Conservation (phyloP, 2,888 invertebrate species). For the Diplazon laetatorius region DNA sequence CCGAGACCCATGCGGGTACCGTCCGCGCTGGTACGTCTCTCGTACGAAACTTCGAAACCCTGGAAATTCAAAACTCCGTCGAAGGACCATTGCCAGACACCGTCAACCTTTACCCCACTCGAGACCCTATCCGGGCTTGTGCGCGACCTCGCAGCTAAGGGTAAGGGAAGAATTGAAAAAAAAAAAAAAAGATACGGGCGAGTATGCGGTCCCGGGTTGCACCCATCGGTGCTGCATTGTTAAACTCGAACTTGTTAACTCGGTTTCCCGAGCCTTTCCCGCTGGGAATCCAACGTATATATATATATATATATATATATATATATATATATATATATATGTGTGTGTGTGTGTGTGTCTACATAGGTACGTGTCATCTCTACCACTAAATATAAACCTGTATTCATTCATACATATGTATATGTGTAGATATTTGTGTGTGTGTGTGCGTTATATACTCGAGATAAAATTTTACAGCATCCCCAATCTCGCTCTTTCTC, state of each 20-base stretch:
- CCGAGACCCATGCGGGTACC: constrained; percentile 16
- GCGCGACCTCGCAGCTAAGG: constrained; percentile 10
- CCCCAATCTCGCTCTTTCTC: constrained; percentile 5
- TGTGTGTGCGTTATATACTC: background rate
- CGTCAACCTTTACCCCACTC: constrained; percentile 12
- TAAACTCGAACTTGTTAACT: constrained; percentile 69
- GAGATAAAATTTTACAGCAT: constrained; percentile 12
- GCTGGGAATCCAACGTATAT: constrained; percentile 38
- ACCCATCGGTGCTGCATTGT: constrained; percentile 67
- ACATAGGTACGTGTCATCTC: no score
- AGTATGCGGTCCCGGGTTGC: constrained; percentile 52
- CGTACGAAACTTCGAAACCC: constrained; percentile 55
- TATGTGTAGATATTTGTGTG: constrained; percentile 10
- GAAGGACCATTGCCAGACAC: constrained; percentile 41
- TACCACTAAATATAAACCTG: constrained; percentile 20
- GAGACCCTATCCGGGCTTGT: constrained; percentile 11
- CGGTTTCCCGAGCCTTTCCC: constrained; percentile 63
- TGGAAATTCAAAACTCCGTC: constrained; percentile 45
- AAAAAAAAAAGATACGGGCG: constrained; percentile 29
- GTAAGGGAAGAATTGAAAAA: no score
- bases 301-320: background rate
- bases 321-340: no score
- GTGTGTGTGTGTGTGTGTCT: no score
- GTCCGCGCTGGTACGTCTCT: constrained; percentile 41
- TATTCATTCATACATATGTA: constrained; percentile 11